These are phyloP conservation scores for Bedellia somnulentella DNA, from an alignment of 2,888 invertebrate genomes.

Conservation along the genomic window DNA sequence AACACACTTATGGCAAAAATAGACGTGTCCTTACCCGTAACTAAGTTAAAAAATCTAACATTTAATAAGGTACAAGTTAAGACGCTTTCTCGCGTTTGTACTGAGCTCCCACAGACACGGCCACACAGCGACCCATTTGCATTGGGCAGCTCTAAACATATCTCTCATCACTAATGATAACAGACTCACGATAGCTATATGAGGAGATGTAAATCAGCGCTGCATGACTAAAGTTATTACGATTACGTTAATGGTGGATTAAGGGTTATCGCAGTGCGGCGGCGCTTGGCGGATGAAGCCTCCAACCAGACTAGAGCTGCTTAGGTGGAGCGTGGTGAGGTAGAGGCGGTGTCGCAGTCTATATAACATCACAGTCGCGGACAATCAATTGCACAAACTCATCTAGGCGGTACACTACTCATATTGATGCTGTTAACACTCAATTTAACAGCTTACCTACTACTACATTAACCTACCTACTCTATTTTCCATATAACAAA, in stretches of 20 bases:
- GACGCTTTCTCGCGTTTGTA: no score
- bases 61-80: no score
- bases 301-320: slow-evolving; percentile 48
- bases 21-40: slow-evolving; percentile 44
- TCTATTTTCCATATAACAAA: slow-evolving; percentile 46
- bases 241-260: background rate
- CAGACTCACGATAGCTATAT: no score
- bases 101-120: no score
- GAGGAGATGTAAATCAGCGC: no score
- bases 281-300: slow-evolving; percentile 21
- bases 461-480: slow-evolving; percentile 56
- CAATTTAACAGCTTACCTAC: slow-evolving; percentile 32
- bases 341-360: slow-evolving; percentile 65
- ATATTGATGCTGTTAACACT: slow-evolving; percentile 33
- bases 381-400: slow-evolving; percentile 58
- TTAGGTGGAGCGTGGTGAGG: slow-evolving; percentile 49
- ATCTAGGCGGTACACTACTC: slow-evolving; percentile 34
- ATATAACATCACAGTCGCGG: slow-evolving; percentile 69
- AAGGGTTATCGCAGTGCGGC: slow-evolving; percentile 11
- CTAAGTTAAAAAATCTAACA: slow-evolving; percentile 24
- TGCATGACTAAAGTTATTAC: no score
- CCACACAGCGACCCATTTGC: no score
- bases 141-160: no score
- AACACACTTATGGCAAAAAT: slow-evolving; percentile 47
- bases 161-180: no score